Conservation (phyloP, 2,113 vertebrate genomes). For the Psittacus erithacus region DNA sequence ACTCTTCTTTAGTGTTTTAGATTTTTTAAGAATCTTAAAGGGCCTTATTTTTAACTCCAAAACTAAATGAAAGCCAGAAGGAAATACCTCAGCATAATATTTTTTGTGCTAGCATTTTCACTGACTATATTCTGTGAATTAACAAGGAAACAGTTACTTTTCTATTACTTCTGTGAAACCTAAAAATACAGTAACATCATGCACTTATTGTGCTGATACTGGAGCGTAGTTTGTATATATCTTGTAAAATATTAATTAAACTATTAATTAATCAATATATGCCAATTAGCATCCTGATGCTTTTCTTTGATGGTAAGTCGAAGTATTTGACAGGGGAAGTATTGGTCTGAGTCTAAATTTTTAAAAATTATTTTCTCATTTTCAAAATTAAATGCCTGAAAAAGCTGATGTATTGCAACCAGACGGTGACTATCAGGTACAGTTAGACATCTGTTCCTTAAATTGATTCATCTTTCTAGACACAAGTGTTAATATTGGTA, state of each 20-base stretch:
- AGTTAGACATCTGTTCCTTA: neutral
- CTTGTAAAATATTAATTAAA: neutral
- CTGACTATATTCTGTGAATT: neutral
- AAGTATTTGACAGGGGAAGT: neutral
- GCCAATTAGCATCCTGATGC: neutral
- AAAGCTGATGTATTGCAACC: neutral
- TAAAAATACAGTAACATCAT: accelerated
- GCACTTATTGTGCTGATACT: neutral
- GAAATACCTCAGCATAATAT: neutral
- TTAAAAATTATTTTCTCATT: neutral
- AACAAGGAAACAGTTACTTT: neutral
- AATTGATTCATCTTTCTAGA: conserved; percentile 5
- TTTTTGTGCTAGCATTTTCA: neutral
- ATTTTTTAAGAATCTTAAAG: neutral
- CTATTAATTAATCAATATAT: neutral
- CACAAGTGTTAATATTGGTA: neutral
- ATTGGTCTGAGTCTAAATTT: neutral
- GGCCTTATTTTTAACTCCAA: neutral
- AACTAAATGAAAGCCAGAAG: neutral
- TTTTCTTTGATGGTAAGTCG: neutral
- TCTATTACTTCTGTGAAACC: neutral
- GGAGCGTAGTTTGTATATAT: neutral
- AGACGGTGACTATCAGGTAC: neutral
- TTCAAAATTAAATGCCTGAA: conserved; percentile 6
- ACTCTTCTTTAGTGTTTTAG: neutral